Evolutionary conservation across 2,113 vertebrate genomes (phyloP).

Genomic region (Myotis brandtii): DNA sequence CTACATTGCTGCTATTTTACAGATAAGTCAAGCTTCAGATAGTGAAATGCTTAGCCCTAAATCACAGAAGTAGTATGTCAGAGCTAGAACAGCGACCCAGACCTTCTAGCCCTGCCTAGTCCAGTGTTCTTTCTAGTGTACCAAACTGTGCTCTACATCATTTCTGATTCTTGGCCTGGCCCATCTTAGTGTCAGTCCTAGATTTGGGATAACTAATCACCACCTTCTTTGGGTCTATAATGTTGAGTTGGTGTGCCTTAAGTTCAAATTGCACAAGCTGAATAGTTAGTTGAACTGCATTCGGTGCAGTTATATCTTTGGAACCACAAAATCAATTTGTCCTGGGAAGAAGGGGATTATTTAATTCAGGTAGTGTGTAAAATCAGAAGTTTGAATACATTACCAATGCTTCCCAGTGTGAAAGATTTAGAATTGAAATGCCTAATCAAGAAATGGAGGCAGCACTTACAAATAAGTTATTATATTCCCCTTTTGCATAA

Average conservation of each 20-base stretch:
- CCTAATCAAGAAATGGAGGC: constrained; percentile 37
- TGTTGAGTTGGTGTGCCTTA: constrained; percentile 19
- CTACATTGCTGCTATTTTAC: constrained; percentile 8
- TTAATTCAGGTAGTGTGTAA: constrained; percentile 8
- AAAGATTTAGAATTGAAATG: constrained; percentile 39
- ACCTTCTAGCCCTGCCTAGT: not conserved
- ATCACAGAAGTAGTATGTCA: not conserved
- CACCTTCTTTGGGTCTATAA: not conserved
- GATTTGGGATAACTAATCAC: not conserved
- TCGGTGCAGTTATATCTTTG: not conserved
- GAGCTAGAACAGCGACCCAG: not conserved
- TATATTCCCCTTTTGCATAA: not conserved
- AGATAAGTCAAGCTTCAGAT: not conserved
- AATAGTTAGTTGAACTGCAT: not conserved
- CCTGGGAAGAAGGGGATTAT: not conserved
- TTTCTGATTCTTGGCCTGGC: not conserved
- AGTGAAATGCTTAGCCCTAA: not conserved
- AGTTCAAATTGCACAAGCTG: not conserved
- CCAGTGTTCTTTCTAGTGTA: not conserved
- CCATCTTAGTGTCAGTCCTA: not conserved
- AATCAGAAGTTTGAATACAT: not conserved
- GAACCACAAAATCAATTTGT: constrained; percentile 22
- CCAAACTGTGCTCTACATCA: not conserved
- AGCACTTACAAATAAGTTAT: constrained; percentile 34
- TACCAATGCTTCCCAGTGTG: not conserved